Evolutionary conservation across 2,113 vertebrate species (phyloP), one percentile per base, ranked within the genome.

Genomic region (Xenotilapia longispinis): DNA sequence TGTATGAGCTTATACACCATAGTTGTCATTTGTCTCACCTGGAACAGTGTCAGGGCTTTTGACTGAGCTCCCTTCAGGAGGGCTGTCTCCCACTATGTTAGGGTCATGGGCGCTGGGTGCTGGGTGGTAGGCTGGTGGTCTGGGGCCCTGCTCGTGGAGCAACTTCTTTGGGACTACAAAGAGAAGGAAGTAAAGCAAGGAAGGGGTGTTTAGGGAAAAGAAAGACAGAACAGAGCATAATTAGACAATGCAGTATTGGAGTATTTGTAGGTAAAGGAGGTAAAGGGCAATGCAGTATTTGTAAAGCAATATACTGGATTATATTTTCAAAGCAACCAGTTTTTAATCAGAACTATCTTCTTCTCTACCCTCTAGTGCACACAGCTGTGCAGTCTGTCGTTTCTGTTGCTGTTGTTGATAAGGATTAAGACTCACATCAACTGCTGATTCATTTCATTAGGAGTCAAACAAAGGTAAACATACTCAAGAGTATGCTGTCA

Each of bases 141-240:
- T 95, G 94, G 96, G 92, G 92, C 94, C 93, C 21, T 94, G 96
- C 92, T 97, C 97, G 94, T 97, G 96, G 78, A 98, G 95, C 84
- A 98, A 95, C 91, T 97, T 97, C 97, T 96, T 98, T 91, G 97
- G 97, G 83, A 98, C 97, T 98, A 87, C 81, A 86, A 17, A 92
- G 51, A 92, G 82, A 88, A 81, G 84, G 63, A 95, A 17, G 65
- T 15, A 79, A 57, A 84, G 63, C 23, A 49, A 42, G 81, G 40
- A 47, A 82, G 21, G 85, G 9, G 31, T 49, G n/a, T 58, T 73
- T 12, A 45, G 28, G 31, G 26, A 87, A 81, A 75, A n/a, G 11
- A 57, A 84, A 89, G 70, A 81, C 26, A 63, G 83, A 26, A 81
- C 8, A 38, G 2, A 87, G 15, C 10, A 57, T 83, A 55, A 89